phyloP scores from a whole-genome alignment of 2,113 vertebrate genomes.

The Dicrurus megarhynchus region DNA sequence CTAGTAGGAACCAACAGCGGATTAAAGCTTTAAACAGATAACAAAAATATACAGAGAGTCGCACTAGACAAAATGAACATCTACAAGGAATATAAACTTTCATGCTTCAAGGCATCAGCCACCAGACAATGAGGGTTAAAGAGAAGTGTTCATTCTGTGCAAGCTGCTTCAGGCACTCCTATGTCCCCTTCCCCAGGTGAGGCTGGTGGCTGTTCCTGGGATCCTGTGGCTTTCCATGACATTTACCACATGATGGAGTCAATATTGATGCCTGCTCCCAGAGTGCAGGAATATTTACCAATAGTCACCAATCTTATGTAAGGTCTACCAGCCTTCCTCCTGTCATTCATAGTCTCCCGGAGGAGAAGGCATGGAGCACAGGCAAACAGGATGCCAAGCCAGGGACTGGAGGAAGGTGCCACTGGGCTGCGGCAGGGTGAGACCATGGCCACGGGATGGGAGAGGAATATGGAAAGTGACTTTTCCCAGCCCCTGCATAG shows the following conservation, averaged over 20 bases:
- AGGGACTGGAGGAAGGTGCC: neutral
- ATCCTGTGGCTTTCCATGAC: neutral
- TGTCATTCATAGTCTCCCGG: neutral
- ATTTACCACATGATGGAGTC: neutral
- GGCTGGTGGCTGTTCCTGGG: neutral
- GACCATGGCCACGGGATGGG: neutral
- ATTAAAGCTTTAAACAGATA: neutral
- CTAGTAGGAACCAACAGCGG: neutral
- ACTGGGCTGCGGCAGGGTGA: neutral
- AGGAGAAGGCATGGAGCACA: accelerated
- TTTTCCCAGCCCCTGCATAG: neutral
- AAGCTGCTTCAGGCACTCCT: neutral
- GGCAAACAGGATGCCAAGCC: neutral
- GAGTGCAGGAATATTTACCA: neutral
- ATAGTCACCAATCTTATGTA: accelerated
- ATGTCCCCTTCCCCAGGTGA: neutral
- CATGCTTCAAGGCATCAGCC: neutral
- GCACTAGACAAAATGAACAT: neutral
- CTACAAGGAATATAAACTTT: neutral
- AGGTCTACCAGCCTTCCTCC: accelerated
- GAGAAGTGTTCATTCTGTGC: neutral
- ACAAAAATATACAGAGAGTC: neutral
- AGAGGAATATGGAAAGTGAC: neutral
- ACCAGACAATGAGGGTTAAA: neutral
- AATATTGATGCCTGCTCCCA: neutral